Conservation (phyloP, 1,140 invertebrate species). For the Papilio dardanus region DNA sequence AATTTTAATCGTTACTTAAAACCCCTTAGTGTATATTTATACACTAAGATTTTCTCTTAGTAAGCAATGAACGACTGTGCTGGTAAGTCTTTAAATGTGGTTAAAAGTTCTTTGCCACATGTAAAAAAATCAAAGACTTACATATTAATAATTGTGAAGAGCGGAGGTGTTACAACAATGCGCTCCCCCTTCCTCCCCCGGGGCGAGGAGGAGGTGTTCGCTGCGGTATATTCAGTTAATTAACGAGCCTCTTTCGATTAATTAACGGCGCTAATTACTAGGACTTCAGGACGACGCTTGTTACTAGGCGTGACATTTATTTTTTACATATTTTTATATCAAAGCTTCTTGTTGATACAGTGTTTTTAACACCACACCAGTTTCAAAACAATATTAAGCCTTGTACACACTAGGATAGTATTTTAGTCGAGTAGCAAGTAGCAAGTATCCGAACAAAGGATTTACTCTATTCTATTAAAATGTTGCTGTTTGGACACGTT, state of each 20-base stretch:
- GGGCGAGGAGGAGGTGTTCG: background rate
- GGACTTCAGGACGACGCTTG: slow-evolving; percentile 1
- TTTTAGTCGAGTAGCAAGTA: too few species aligned
- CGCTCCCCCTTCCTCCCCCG: background rate
- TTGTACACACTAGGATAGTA: too few species aligned
- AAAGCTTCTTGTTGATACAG: background rate
- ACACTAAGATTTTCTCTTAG: too few species aligned
- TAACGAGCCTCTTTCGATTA: slow-evolving; percentile 21
- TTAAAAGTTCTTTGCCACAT: background rate
- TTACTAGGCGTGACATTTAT: background rate
- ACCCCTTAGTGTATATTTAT: too few species aligned
- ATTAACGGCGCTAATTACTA: slow-evolving; percentile 24
- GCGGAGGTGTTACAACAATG: background rate
- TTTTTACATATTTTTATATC: background rate
- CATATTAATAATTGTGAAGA: background rate
- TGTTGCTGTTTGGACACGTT: too few species aligned
- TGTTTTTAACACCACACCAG: too few species aligned
- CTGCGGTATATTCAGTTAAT: slow-evolving; percentile 21
- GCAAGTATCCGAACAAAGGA: too few species aligned
- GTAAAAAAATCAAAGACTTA: background rate
- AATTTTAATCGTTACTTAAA: too few species aligned
- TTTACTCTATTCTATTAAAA: too few species aligned
- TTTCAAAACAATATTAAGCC: too few species aligned
- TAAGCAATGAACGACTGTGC: too few species aligned
- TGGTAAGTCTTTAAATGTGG: too few species aligned